Conservation (phyloP, 2,888 invertebrate genomes). For the Aplocera efformata region DNA sequence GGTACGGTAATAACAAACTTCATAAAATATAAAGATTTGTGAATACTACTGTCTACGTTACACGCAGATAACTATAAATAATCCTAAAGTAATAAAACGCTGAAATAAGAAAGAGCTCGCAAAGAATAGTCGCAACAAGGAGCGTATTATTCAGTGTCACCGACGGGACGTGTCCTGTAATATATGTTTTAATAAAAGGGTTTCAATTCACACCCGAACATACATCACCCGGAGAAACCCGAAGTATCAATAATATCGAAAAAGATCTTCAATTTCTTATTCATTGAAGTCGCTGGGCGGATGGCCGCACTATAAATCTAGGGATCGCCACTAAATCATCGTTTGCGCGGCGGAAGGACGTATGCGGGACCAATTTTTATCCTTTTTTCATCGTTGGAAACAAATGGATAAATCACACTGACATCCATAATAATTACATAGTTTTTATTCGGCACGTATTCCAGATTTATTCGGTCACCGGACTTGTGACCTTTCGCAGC, state of each 20-base stretch:
- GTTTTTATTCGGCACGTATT: constrained; percentile 20
- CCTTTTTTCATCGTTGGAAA: constrained; percentile 51
- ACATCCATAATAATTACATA: constrained; percentile 38
- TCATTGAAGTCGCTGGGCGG: constrained; percentile 68
- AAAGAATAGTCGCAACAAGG: constrained; percentile 72
- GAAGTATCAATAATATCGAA: constrained; percentile 73
- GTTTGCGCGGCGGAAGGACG: constrained; percentile 56
- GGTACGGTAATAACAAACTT: constrained; percentile 24
- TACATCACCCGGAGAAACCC: constrained; percentile 68
- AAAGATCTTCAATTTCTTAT: constrained; percentile 76
- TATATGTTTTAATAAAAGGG: constrained; percentile 81
- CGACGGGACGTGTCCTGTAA: constrained; percentile 69
- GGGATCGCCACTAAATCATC: constrained; percentile 73
- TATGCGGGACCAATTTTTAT: constrained; percentile 56
- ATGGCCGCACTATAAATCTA: constrained; percentile 67
- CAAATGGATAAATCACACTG: constrained; percentile 50
- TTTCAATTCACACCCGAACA: constrained; percentile 72
- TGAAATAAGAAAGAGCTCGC: constrained; percentile 59
- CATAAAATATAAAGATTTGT: constrained; percentile 42
- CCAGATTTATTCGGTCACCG: constrained; percentile 22
- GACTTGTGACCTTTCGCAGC: constrained; percentile 18
- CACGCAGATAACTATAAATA: constrained; percentile 60
- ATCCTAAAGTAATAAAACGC: constrained; percentile 68
- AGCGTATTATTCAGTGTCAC: constrained; percentile 78
- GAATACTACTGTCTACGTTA: constrained; percentile 35